Evolutionary conservation across 2,113 vertebrate species (phyloP), one percentile per base, ranked within the genome.

Genomic region (Shinisaurus crocodilurus): DNA sequence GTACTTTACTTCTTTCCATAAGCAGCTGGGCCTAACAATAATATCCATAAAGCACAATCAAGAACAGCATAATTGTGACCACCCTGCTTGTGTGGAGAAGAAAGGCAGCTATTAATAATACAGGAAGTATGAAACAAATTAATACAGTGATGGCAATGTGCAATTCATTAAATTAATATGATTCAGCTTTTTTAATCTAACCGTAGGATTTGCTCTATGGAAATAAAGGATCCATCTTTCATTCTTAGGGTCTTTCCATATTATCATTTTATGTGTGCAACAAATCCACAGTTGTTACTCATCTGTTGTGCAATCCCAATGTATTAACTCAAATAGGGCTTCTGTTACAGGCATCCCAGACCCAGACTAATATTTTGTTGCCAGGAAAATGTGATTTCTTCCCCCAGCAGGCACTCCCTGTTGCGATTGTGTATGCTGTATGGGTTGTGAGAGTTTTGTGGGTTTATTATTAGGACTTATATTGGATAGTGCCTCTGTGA

Each of bases 61-160:
- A 69, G n/a, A 90, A 25, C 83, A 90, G 75, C 48, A 69, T 54
- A 50, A 79, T 37, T 69, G 34, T 85, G 82, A 69, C 89, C 89
- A 79, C 82, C 89, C 63, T 90, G 82, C 74, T 79, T 85, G 89
- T 69, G 45, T 4, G n/a, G 60, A 90, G 74, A 90, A 90, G 82
- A 85, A 90, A 90, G 82, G 23, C 82, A 79, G 13, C 89, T 85
- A 90, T 90, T 90, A 90, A 90, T 37, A 90, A 85, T 85, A 54
- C 45, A 79, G 83, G 89, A 90, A 85, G 63, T 85, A 79, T 54
- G 89, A 90, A 85, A 85, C 89, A 90, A 85, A 90, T 90, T 90
- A 90, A 85, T 90, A 69, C 82, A 69, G 34, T 50, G 63, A 69
- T 69, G 60, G 63, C 74, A 79, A 69, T 90, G 74, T 90, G 89